Percentiles rank a stretch among this genome's conserved stretches.
Conservation (phyloP, 2,888 invertebrate genomes). For the Papilio gigon region DNA sequence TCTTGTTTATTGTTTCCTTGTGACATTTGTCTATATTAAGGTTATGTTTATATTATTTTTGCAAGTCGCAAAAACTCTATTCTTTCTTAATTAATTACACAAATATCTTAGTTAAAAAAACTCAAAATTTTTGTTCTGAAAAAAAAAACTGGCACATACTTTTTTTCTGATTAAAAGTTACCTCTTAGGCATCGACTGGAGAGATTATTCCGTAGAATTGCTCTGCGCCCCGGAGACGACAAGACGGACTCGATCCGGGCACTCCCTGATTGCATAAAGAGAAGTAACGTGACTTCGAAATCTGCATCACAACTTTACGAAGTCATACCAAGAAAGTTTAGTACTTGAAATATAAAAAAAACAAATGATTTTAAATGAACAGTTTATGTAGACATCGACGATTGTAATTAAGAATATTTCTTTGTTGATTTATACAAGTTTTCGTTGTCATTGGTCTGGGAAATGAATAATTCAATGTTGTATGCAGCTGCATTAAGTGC, state of each 20-base stretch:
- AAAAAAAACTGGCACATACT: too few species aligned
- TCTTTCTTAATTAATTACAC: not conserved
- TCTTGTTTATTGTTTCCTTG: constrained; percentile 25
- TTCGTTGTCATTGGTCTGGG: too few species aligned
- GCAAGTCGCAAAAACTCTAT: not conserved
- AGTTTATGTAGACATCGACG: too few species aligned
- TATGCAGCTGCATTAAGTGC: constrained; percentile 3
- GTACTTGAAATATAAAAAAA: not conserved
- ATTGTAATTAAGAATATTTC: not conserved
- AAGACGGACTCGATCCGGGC: constrained; percentile 3
- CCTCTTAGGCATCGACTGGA: constrained; percentile 6
- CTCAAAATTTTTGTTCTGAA: not conserved
- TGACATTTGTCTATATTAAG: constrained; percentile 6
- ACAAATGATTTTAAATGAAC: too few species aligned
- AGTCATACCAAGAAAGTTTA: constrained; percentile 18
- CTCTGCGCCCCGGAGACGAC: constrained; percentile 20
- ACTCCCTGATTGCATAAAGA: constrained; percentile 36
- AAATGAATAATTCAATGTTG: not conserved
- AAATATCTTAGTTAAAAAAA: too few species aligned
- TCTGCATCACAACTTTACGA: constrained; percentile 8
- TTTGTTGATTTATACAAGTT: not conserved
- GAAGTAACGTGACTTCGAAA: constrained; percentile 30
- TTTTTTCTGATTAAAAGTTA: not conserved
- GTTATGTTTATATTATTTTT: not conserved
- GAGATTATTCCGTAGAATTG: constrained; percentile 31